Base-by-base conservation (phyloP, 2,113 vertebrate species). In the Mormyrus lacerda region DNA sequence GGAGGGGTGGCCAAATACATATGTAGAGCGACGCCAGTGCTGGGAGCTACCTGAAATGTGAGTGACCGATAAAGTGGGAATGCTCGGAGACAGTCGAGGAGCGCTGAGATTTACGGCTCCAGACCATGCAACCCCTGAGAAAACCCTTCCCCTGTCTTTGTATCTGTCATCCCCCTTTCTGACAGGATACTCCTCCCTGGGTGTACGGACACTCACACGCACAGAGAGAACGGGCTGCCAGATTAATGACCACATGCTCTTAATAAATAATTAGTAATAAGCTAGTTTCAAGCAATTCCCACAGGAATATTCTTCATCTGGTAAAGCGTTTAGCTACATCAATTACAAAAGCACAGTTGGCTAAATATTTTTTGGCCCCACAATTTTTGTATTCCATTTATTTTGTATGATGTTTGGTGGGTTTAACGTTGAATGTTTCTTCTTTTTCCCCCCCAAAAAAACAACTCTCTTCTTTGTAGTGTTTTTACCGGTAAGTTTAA, bases 221-320 rank as follows among this genome's bases (percentile, higher is more conserved):
- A 17, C 24, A 1, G 48, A 61, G 76, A 84, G 44, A 88, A 35
- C n/a, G 24, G 87, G 61, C 21, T 76, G 27, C 88, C 84, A 88
- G 90, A 92, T 92, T 91, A 92, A 91, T 92, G 91, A 91, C 87
- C 50, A 89, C 89, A 51, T 89, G 47, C 61, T 88, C 48, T 88
- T 42, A 7, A 91, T 92, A 87, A 47, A 87, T 91, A 73, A 92
- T 92, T 91, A 88, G 92, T 92, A 83, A 91, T 44, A 3, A 42
- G 89, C 65, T 87, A 58, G 88, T 88, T 91, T 53, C 84, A 39
- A 53, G 86, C 31, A 87, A 90, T 76, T 83, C 91, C 27, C 35
- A 10, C 7, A 55, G 55, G 87, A 89, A 88, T 13, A 55, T 24
- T 53, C 53, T 42, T 87, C 42, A 27, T 35, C 51, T 48, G 73